Evolutionary conservation across 1,140 invertebrate genomes (phyloP), one percentile per base, ranked within the genome.

Genomic region (Papilio polytes): DNA sequence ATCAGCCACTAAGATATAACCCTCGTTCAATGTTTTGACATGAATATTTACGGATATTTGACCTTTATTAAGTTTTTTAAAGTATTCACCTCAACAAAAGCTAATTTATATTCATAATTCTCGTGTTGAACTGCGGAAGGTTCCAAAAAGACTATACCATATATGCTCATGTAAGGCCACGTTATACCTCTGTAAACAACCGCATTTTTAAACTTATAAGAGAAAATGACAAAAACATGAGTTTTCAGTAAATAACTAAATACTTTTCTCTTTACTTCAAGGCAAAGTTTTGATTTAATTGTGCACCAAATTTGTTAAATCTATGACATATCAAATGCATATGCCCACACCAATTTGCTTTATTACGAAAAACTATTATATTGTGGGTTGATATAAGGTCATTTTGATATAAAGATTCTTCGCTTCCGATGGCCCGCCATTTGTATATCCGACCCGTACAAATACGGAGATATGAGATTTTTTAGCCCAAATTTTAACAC

Each of bases 341-440:
- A 63, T 9, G n/a, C 53, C 53, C 53, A 63, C 22, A 13, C 59
- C 22, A 26, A 26, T 63, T 20, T 26, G 10, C 22, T 3, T 63
- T 12, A 26, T 22, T 63, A 26, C 22, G 53, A 63, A 63, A 63
- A 63, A 12, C 48, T 46, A 48, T 46, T 48, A 36, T 73, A 48
- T 74, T 22, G 22, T 73, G 72, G 72, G 18, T 22, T 46, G 73
- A n/a, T 15, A 44, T 41, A 22, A n/a, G 70, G 22, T 78, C 72
- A 81, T 81, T 76, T 56, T 63, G 20, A 26, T 15, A 56, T 12
- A 22, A 63, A 31, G 20, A 20, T n/a, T n/a, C n/a, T n/a, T n/a
- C 56, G 76, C 81, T 87, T 88, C 89, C 88, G 84, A 87, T 87
- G 85, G 87, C 83, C 82, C 77, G 83, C 85, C 81, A 87, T 88